Evolutionary conservation across 2,797 vertebrate genomes (phyloP).

Genomic region (Gorsachius magnificus): DNA sequence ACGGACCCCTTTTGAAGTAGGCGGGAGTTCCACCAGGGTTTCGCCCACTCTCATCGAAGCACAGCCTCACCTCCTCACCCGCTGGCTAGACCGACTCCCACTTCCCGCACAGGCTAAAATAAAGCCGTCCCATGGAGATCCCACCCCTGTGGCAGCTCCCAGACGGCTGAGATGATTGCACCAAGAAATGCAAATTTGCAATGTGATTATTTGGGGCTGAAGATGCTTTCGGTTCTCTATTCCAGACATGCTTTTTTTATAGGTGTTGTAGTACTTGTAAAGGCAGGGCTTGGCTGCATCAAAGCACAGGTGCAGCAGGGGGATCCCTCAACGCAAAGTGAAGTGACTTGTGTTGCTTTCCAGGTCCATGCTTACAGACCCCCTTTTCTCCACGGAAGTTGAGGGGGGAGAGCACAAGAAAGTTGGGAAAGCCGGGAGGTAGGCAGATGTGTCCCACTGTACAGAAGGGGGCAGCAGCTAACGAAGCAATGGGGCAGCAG

Average conservation of each 20-base stretch:
- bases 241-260: neutral
- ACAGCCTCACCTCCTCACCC: neutral
- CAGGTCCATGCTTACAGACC: neutral
- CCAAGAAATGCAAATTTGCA: neutral
- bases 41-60: neutral
- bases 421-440: neutral
- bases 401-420: neutral
- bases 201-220: neutral
- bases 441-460: fast-evolving
- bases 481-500: fast-evolving
- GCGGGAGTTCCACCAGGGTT: neutral
- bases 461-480: neutral
- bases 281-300: neutral
- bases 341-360: neutral
- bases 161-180: neutral
- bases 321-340: neutral
- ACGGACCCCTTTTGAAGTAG: neutral
- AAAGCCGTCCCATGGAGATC: neutral
- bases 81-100: neutral
- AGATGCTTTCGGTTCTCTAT: neutral
- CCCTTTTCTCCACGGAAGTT: neutral
- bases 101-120: neutral
- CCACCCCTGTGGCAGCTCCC: neutral
- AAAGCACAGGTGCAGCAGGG: neutral
- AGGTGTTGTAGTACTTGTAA: neutral